A percentile compares a stretch with the other conserved stretches of the same genome.
Conservation (phyloP, 2,113 vertebrate genomes). For the Halichoeres trimaculatus region DNA sequence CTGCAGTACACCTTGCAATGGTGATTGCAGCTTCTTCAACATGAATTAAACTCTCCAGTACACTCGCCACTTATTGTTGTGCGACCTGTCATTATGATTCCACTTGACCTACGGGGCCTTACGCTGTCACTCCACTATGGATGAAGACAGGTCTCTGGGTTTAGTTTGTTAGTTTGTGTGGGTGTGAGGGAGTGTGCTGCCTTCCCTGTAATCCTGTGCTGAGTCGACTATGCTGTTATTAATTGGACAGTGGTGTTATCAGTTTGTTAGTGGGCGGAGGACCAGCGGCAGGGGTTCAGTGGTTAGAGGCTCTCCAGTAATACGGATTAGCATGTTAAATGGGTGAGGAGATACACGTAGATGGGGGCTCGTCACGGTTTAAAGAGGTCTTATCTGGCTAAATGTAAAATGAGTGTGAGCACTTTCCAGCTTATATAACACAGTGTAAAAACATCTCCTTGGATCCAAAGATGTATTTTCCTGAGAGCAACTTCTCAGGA, state of each 20-base stretch:
- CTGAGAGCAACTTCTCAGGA: neutral
- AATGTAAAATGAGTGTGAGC: neutral
- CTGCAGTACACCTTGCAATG: slow-evolving; percentile 1
- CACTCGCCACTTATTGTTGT: neutral
- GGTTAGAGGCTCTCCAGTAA: slow-evolving; percentile 1
- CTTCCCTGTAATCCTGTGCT: slow-evolving; percentile 30
- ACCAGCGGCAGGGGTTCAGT: neutral
- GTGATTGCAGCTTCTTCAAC: slow-evolving; percentile 9
- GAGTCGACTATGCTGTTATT: slow-evolving; percentile 35
- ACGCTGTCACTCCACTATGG: neutral
- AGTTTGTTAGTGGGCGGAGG: slow-evolving; percentile 32
- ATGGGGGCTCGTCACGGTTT: neutral
- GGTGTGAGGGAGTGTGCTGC: slow-evolving; percentile 24
- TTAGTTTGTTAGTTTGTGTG: slow-evolving; percentile 19
- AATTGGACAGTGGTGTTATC: slow-evolving; percentile 46
- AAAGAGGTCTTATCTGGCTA: neutral
- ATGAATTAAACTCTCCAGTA: slow-evolving; percentile 6
- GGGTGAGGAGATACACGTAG: neutral
- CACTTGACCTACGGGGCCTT: neutral
- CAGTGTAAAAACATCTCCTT: neutral
- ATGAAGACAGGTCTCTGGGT: slow-evolving; percentile 2
- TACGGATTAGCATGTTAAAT: neutral
- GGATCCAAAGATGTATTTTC: neutral
- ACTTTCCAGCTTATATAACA: neutral
- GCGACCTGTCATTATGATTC: slow-evolving; percentile 3